Base-by-base conservation (phyloP, 2,888 invertebrate genomes). In the Hoplodrina blanda region DNA sequence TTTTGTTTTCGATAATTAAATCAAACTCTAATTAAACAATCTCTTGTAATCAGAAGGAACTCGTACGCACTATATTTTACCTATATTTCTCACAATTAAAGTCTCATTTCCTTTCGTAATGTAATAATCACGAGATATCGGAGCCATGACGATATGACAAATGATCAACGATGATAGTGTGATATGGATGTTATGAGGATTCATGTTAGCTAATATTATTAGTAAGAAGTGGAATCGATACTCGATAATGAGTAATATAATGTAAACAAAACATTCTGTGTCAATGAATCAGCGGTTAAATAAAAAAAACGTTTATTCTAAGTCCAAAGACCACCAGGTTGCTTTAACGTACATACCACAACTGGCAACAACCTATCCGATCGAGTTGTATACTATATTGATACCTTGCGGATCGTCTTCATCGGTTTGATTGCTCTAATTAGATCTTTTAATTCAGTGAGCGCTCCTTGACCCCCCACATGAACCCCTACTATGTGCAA, bases 101-200 rank as follows among this genome's bases (percentile, higher is more conserved):
- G 75, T 76, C 62, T 72, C 68, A 76, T 61, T 76, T 83, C 82
- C 83, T 71, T 80, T 80, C 59, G 61, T n/a, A 57, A 52, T 57
- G 30, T 20, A 62, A 53, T 62, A 65, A 69, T 81, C 71, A 63
- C 46, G 19, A 54, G 61, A 73, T 68, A 63, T 56, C 53, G 69
- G 44, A 74, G 72, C 71, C 33, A 69, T 82, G 72, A 79, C 69
- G 67, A 49, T 59, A 54, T 46, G n/a, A 54, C 54, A 30, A n/a
- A 44, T 33, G 19, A 68, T 61, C 19, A 67, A 52, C 10, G 8
- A 73, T 55, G 53, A 67, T 62, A 69, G 41, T 62, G 19, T 63
- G 30, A 62, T 33, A 56, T 17, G 17, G 15, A 65, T n/a, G 41
- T 65, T 52, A 53, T 33, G 53, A 57, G 37, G 54, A 59, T 53